phyloP scores from a whole-genome alignment of 1,140 invertebrate species.

The Mizuhopecten yessoensis region DNA sequence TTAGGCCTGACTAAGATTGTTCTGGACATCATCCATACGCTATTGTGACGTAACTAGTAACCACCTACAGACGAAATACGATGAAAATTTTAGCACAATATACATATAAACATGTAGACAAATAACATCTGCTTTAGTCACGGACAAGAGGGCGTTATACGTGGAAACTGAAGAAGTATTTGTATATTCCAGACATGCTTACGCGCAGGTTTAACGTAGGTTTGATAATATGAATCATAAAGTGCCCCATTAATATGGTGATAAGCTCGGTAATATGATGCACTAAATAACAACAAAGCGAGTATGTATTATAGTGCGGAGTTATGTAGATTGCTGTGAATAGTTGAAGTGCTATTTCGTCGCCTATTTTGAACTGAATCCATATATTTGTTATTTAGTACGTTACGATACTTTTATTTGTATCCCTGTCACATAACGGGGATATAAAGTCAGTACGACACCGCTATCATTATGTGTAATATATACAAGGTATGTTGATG shows the following conservation, averaged over 20 bases:
- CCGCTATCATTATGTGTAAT: too few relatives aligned
- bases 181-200: slow-evolving; percentile 10
- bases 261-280: background rate
- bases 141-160: background rate
- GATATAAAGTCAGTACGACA: too few relatives aligned
- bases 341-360: background rate
- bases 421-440: background rate
- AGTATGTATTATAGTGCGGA: background rate
- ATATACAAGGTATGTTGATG: too few relatives aligned
- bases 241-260: background rate
- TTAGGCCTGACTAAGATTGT: background rate
- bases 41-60: background rate
- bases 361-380: background rate
- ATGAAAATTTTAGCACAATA: background rate
- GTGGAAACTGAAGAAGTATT: background rate
- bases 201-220: background rate
- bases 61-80: background rate
- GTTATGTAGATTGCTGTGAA: background rate
- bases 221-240: background rate
- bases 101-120: background rate
- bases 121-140: background rate
- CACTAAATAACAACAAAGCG: background rate
- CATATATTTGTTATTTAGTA: background rate
- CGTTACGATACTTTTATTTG: background rate
- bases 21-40: background rate